A percentile compares a stretch with the other conserved stretches of the same genome.
phyloP scores from a whole-genome alignment of 2,113 vertebrate species.

The Pholis gunnellus region DNA sequence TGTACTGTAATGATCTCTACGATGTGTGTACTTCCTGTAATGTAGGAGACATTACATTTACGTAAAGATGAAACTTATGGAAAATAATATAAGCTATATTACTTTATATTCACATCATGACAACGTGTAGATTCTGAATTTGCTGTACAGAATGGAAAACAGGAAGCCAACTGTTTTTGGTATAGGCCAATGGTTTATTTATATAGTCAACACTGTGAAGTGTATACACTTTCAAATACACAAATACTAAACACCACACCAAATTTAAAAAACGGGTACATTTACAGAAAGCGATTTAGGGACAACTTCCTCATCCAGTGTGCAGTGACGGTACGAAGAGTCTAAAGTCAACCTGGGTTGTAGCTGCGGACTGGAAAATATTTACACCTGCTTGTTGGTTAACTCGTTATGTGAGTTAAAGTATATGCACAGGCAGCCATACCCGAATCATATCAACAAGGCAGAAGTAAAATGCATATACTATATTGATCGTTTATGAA shows the following conservation, averaged over 20 bases:
- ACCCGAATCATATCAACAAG: not conserved
- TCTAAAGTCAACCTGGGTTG: constrained; percentile 2
- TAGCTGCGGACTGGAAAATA: constrained; percentile 32
- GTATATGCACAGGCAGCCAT: not conserved
- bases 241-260: constrained; percentile 32
- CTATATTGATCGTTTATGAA: not conserved
- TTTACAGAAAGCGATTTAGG: constrained; percentile 32
- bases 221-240: constrained; percentile 51
- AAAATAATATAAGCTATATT: not conserved
- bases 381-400: constrained; percentile 46
- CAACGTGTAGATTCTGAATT: not conserved
- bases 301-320: constrained; percentile 45
- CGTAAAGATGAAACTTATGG: not conserved
- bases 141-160: not conserved
- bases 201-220: constrained; percentile 8
- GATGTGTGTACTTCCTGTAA: not conserved
- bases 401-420: constrained; percentile 25
- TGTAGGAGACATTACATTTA: not conserved
- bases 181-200: constrained; percentile 15
- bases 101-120: not conserved
- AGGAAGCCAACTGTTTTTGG: not conserved
- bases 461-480: not conserved
- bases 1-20: not conserved
- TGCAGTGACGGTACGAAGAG: constrained; percentile 3
- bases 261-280: constrained; percentile 32